Conservation (phyloP, 2,797 vertebrate species). For the Sebastolobus alascanus region DNA sequence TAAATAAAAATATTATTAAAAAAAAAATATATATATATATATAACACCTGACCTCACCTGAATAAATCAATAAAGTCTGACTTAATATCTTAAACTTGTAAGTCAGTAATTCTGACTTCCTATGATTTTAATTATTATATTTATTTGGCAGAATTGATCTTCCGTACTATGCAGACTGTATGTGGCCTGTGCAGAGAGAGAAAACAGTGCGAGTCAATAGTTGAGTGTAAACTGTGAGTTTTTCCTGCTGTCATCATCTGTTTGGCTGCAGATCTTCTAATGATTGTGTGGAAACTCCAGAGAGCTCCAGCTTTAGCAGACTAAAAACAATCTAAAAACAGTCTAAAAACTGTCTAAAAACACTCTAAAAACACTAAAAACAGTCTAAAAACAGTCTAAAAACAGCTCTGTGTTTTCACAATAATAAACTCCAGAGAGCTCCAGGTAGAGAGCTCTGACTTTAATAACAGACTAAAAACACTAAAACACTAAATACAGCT, state of each 20-base stretch:
- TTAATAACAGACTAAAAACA: no score
- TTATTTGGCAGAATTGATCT: not conserved
- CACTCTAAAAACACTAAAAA: no score
- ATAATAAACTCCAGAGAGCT: no score
- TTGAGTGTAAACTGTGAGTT: not conserved
- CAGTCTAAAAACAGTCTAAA: constrained; percentile 7
- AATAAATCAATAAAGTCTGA: not conserved
- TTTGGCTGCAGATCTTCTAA: not conserved
- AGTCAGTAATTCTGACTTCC: not conserved
- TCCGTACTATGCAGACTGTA: not conserved
- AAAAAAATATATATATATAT: no score
- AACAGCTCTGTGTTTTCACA: constrained; percentile 51
- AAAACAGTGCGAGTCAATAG: not conserved
- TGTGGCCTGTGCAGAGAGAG: not conserved
- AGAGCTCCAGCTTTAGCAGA: no score
- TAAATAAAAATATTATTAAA: no score
- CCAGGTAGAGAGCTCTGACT: no score
- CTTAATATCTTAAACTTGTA: not conserved
- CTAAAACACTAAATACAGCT: constrained; percentile 22
- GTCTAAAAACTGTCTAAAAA: no score
- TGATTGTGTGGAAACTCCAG: constrained; percentile 52
- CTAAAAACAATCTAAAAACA: no score
- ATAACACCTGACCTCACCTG: no score
- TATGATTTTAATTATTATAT: not conserved
- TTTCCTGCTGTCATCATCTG: constrained; percentile 12